A percentile compares a stretch with the other conserved stretches of the same genome.
These are phyloP conservation scores for Cheilosia impressa DNA, from an alignment of 2,888 invertebrate genomes.

Conservation along the genomic window DNA sequence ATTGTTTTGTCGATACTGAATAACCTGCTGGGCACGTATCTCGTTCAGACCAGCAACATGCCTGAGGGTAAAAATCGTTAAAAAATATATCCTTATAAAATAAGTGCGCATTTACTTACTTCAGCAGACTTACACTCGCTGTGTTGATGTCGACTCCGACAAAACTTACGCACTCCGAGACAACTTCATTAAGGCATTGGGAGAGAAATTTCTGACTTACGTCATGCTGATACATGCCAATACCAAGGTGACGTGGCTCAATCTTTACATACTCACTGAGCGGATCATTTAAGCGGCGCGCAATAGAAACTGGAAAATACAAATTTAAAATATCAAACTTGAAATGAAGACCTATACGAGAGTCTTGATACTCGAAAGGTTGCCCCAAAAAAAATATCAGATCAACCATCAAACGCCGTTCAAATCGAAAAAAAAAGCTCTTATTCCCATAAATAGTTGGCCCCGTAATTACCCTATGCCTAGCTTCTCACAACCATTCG, in stretches of 20 bases:
- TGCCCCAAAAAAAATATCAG: background rate
- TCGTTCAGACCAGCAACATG: constrained; percentile 93
- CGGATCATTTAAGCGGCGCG: constrained; percentile 94
- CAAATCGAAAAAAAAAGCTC: no score
- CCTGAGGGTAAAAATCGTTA: constrained; percentile 84
- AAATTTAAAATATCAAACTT: background rate
- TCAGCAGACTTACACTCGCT: constrained; percentile 91
- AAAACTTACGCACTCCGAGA: constrained; percentile 95
- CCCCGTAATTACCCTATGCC: no score
- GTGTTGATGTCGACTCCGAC: constrained; percentile 97
- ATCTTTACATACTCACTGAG: constrained; percentile 96
- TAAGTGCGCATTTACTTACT: constrained; percentile 84
- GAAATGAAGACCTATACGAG: no score
- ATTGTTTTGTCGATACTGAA: constrained; percentile 89
- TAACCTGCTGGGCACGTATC: constrained; percentile 90
- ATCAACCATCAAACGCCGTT: no score
- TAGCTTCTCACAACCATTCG: no score
- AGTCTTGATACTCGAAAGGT: background rate
- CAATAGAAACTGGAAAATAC: constrained; percentile 88
- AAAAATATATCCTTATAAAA: background rate
- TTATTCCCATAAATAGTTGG: background rate
- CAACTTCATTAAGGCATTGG: constrained; percentile 90
- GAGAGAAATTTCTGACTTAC: constrained; percentile 90
- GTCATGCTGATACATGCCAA: constrained; percentile 98
- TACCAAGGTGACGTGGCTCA: constrained; percentile 95